phyloP scores from a whole-genome alignment of 1,140 invertebrate genomes.

The Agraylea sexmaculata region DNA sequence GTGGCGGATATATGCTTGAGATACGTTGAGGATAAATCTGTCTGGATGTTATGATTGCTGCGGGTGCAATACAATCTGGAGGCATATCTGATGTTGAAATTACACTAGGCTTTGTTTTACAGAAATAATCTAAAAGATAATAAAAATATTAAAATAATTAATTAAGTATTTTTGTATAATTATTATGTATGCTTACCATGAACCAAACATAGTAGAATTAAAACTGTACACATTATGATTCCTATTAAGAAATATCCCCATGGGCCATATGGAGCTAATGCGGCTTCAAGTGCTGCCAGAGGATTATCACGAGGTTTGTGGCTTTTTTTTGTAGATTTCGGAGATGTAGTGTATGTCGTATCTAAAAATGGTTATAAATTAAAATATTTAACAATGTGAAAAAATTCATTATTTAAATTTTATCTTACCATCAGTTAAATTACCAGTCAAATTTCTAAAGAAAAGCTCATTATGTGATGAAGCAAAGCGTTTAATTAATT shows the following conservation, averaged over 20 bases:
- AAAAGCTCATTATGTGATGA: slow-evolving; percentile 23
- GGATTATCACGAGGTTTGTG: slow-evolving; percentile 9
- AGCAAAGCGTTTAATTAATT: slow-evolving; percentile 27
- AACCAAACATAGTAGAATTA: slow-evolving; percentile 41
- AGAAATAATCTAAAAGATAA: slow-evolving; percentile 28
- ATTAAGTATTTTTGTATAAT: neutral
- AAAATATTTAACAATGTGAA: slow-evolving; percentile 8
- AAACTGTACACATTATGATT: slow-evolving; percentile 40
- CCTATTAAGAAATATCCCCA: slow-evolving; percentile 46
- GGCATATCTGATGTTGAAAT: slow-evolving; percentile 14
- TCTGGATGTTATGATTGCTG: slow-evolving; percentile 9
- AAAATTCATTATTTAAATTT: too few relatives aligned
- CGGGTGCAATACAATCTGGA: slow-evolving; percentile 18
- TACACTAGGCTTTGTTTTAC: slow-evolving; percentile 23
- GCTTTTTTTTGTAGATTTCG: slow-evolving; percentile 1
- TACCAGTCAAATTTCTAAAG: slow-evolving; percentile 9
- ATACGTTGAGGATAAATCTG: slow-evolving; percentile 23
- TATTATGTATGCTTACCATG: slow-evolving; percentile 30
- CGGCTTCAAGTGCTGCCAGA: slow-evolving; percentile 27
- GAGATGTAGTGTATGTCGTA: neutral
- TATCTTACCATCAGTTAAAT: slow-evolving; percentile 19
- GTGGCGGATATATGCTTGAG: slow-evolving; percentile 25
- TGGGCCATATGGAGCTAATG: slow-evolving; percentile 41
- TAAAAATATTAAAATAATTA: slow-evolving; percentile 4
- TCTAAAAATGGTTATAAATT: neutral